phyloP scores from a whole-genome alignment of 2,797 vertebrate species.

The Manis javanica region DNA sequence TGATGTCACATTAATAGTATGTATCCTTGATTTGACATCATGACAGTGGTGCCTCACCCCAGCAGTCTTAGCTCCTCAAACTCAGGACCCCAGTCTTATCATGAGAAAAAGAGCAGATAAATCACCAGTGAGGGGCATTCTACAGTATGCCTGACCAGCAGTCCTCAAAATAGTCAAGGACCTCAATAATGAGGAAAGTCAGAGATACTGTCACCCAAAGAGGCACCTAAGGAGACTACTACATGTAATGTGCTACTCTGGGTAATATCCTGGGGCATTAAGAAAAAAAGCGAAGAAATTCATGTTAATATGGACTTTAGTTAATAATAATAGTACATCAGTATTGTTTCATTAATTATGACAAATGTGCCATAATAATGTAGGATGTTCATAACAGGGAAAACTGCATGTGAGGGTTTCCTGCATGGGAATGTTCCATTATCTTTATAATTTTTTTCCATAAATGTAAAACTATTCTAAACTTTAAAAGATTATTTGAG shows the following conservation, averaged over 20 bases:
- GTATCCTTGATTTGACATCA: background rate
- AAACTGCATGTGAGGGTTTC: background rate
- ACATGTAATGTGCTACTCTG: background rate
- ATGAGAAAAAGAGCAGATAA: background rate
- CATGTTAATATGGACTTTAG: background rate
- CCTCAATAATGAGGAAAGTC: background rate
- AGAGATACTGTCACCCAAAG: background rate
- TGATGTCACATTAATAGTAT: background rate
- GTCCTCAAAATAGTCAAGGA: background rate
- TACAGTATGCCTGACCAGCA: background rate
- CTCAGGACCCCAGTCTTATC: background rate
- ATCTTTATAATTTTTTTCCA: background rate
- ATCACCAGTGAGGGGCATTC: background rate
- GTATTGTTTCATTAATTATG: background rate
- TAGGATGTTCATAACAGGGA: background rate
- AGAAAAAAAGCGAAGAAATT: background rate
- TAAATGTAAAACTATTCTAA: background rate
- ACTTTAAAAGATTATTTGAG: background rate
- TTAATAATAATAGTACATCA: background rate
- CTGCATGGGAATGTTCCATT: background rate
- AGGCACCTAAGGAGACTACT: background rate
- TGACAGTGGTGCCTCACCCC: background rate
- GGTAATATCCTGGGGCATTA: background rate
- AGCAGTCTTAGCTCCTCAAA: background rate
- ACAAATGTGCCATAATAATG: background rate